These are phyloP conservation scores for Tauraco hartlaubi DNA, from an alignment of 2,797 vertebrate genomes.

Conservation along the genomic window DNA sequence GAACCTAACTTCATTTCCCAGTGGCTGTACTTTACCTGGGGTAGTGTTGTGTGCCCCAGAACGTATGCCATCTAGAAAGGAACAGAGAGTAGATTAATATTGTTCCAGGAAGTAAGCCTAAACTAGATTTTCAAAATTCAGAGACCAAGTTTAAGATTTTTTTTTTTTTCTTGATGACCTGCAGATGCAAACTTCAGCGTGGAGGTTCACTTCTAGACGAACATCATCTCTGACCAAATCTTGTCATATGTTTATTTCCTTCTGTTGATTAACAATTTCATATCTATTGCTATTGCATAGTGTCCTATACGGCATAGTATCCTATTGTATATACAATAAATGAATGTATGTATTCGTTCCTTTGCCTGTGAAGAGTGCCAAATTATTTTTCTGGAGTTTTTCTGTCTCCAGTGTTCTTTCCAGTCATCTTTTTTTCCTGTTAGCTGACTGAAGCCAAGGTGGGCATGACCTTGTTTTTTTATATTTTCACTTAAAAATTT, in stretches of 20 bases:
- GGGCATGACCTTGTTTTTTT: neutral
- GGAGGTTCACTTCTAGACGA: neutral
- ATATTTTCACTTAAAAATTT: neutral
- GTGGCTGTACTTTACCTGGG: neutral
- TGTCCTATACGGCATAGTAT: neutral
- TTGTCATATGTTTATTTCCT: neutral
- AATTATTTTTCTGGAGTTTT: neutral
- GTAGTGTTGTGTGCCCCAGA: neutral
- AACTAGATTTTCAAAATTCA: neutral
- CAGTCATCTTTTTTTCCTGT: neutral
- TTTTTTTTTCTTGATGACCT: neutral
- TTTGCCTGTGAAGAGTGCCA: neutral
- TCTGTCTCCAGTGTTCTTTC: neutral
- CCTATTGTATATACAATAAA: neutral
- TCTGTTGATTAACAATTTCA: neutral
- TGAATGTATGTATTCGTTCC: neutral
- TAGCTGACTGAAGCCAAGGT: neutral
- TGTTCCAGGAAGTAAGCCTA: neutral
- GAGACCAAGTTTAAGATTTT: neutral
- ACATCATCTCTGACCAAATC: neutral
- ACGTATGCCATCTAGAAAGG: neutral
- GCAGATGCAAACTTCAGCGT: neutral
- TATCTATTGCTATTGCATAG: neutral
- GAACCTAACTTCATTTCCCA: neutral
- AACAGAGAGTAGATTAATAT: neutral